Evolutionary conservation across 2,797 vertebrate genomes (phyloP), one percentile per base, ranked within the genome.

Genomic region (Sebastes trivittatus): DNA sequence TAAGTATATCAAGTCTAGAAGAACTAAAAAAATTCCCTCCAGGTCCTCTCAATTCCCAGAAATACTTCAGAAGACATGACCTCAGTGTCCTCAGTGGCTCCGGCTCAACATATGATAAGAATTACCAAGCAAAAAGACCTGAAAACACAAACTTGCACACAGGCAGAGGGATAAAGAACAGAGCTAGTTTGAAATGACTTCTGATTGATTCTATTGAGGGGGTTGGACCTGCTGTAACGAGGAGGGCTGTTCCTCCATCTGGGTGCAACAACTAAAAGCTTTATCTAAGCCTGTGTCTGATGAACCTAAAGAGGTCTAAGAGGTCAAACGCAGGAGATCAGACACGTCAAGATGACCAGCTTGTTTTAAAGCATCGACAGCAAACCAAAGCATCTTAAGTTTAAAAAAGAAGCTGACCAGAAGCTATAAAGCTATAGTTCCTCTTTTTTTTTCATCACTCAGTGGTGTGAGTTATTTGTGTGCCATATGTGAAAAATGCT

Each of bases 161-260:
- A 23, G 70, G 7, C 68, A 27, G 36, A 4, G 36, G 36, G 20
- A 34, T 36, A 22, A 59, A 59, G 30, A 32, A 29, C 2, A 46
- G 30, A 34, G 46, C 54, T 38, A 1, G 29, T 63, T 56, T n/a
- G 18, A 73, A 75, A 64, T 73, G 36, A 29, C 22, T 55, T 60
- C 46, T 73, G 62, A 76, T 71, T 80, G 77, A 76, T 70, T 72
- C 52, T 25, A 72, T 74, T 85, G 61, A 72, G 62, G 80, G 69
- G 70, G 52, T 71, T 71, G 76, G 64, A 54, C 66, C 54, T 29
- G 72, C 36, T 71, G 11, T 86, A 85, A 87, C 71, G 80, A 87
- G 77, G 60, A 59, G 72, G 83, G 83, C 65, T 55, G 86, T 13
- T 70, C 81, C 69, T 83, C 58, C 34, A 14, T 63, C 18, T 11